A percentile compares a stretch with the other conserved stretches of the same genome.
Evolutionary conservation across 2,113 vertebrate species (phyloP).

Genomic region (Vulpes lagopus): DNA sequence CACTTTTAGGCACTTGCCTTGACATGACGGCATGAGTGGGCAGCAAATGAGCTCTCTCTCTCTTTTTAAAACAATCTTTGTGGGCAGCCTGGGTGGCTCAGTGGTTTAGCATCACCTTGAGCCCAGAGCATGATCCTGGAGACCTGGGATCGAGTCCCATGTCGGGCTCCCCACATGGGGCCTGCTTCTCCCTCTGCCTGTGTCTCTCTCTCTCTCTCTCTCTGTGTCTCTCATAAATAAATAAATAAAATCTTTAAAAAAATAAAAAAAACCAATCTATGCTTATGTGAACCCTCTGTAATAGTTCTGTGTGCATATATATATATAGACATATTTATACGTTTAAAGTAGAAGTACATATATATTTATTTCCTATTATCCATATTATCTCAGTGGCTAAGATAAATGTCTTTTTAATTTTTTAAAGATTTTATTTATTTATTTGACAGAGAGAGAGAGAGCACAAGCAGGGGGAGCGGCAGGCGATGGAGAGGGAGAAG

Average conservation of each 20-base stretch:
- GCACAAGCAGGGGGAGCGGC: no score
- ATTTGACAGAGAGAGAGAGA: no score
- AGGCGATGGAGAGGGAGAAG: no score
- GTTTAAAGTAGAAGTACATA: no score
- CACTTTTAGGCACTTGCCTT: neutral
- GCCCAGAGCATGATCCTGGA: no score
- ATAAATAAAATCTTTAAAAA: no score
- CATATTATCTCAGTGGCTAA: neutral
- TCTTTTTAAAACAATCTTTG: neutral
- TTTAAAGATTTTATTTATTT: neutral
- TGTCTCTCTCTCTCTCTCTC: neutral
- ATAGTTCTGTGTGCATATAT: neutral
- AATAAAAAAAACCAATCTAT: neutral
- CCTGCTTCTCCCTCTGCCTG: no score
- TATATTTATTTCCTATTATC: neutral
- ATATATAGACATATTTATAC: neutral
- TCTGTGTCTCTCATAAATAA: neutral
- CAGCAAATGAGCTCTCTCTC: neutral
- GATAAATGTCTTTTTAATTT: neutral
- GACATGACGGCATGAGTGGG: neutral
- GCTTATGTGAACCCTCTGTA: neutral
- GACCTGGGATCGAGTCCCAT: no score
- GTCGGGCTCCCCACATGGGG: no score
- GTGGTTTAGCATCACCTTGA: no score
- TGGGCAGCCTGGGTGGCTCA: no score